Percentiles rank a stretch among this genome's conserved stretches.
Conservation (phyloP, 2,888 invertebrate species). For the Rhynchonema sp. region DNA sequence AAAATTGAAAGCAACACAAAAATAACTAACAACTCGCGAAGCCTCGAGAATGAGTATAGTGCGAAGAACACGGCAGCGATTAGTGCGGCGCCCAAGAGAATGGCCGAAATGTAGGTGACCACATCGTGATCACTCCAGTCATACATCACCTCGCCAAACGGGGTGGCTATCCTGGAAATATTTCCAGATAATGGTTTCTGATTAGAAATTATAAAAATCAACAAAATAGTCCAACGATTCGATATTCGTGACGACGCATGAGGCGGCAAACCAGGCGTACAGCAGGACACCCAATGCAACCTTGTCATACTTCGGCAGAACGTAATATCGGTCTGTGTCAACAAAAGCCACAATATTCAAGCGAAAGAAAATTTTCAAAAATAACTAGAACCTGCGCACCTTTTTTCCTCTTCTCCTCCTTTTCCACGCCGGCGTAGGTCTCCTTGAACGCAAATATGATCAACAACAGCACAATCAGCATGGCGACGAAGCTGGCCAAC, state of each 20-base stretch:
- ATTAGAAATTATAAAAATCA: too few species aligned
- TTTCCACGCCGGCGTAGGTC: background rate
- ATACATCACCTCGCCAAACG: background rate
- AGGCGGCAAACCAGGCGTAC: background rate
- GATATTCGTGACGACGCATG: background rate
- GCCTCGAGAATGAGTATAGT: background rate
- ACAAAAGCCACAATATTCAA: too few species aligned
- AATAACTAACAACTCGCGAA: background rate
- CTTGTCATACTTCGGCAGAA: background rate
- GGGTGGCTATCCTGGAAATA: background rate
- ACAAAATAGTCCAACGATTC: background rate
- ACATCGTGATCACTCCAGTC: background rate
- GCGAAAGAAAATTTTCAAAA: too few species aligned
- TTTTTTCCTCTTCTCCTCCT: too few species aligned
- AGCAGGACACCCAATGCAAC: background rate
- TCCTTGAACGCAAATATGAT: background rate
- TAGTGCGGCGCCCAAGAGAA: background rate
- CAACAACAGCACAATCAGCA: background rate
- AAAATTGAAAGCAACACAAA: too few species aligned
- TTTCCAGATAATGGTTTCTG: background rate
- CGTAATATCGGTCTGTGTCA: background rate
- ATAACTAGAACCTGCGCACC: too few species aligned
- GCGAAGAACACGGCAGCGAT: background rate
- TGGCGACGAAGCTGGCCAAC: background rate
- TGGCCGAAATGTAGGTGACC: background rate